A percentile compares a stretch with the other conserved stretches of the same genome.
Conservation (phyloP, 2,113 vertebrate genomes). For the Sigmodon hispidus region DNA sequence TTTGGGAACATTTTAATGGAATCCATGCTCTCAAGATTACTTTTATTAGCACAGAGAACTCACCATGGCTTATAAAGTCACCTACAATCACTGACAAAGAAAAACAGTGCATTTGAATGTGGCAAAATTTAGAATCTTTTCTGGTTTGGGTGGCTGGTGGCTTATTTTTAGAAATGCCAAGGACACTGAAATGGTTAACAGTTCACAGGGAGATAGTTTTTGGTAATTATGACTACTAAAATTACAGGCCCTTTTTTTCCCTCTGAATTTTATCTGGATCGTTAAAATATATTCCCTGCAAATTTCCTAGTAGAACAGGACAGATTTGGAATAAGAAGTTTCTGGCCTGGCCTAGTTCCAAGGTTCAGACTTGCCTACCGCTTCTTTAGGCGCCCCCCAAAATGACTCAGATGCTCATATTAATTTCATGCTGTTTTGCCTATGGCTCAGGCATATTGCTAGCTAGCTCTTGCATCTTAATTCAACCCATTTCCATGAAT, state of each 20-base stretch:
- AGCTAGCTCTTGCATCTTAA: no score
- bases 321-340: no score
- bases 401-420: no score
- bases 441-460: no score
- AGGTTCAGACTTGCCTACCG: no score
- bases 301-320: background rate
- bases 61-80: background rate
- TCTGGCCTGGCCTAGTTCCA: no score
- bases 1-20: slow-evolving; percentile 5
- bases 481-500: no score
- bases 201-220: slow-evolving; percentile 4
- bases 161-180: background rate
- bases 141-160: background rate
- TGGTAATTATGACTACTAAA: slow-evolving; percentile 14
- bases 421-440: no score
- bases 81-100: background rate
- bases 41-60: background rate
- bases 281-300: background rate
- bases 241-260: background rate
- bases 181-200: background rate
- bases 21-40: background rate
- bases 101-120: background rate
- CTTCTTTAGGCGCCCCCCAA: no score
- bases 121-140: background rate
- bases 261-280: background rate